Base-by-base conservation (phyloP, 2,888 invertebrate genomes). In the Euplagia quadripunctaria region DNA sequence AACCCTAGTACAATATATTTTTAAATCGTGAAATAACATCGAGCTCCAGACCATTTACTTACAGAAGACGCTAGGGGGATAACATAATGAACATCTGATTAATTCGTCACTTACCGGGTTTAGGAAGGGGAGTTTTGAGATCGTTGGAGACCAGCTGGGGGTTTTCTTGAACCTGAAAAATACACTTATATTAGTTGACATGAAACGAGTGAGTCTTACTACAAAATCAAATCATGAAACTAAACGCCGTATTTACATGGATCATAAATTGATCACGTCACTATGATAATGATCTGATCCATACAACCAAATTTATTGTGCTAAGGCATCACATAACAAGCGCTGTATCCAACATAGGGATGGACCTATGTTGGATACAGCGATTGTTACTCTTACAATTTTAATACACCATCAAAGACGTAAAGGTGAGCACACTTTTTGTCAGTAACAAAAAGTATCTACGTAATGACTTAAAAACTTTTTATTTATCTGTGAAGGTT, bases 91-190 rank as follows among this genome's bases (percentile, higher is more conserved):
- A 64, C 17, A 42, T 64, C 43, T 64, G 20, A 64, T 64, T 42
- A 64, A 17, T 64, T 64, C 4, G 52, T 52, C 16, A 94, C 95
- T 95, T 92, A 96, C 95, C 95, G 86, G 94, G 93, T 85, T 95
- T 96, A 74, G 94, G 89, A 79, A 93, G 89, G 81, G 94, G 92
- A 79, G 94, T 86, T 94, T 94, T 96, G 94, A 94, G 94, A 92
- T 95, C 94, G 91, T 91, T 94, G 91, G 85, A 92, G 77, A 88
- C 87, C 81, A 92, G 86, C 86, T 93, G 95, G 75, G 94, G 93
- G 73, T 93, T 94, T 88, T 95, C 95, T 90, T 95, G 95, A 85
- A 95, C 95, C 95, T 96, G 88, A 11, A 84, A 82, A 12, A 51
- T 52, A 61, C 41, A 66, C 20, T 70, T 31, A 1, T 16, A 11